phyloP scores from a whole-genome alignment of 2,113 vertebrate genomes.

The Rhabdomys dilectus region DNA sequence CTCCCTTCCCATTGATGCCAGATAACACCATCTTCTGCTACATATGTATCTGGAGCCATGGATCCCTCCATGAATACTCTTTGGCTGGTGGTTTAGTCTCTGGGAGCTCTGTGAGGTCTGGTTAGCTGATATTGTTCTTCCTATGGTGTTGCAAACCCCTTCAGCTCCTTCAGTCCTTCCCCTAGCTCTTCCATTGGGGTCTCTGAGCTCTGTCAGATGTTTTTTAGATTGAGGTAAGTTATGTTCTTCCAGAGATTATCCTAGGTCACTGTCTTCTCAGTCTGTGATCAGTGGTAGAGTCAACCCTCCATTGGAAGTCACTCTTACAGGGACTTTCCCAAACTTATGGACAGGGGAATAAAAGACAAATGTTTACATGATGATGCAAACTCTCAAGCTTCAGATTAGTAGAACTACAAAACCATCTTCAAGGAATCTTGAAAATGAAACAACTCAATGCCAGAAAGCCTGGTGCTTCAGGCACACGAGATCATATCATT shows the following conservation, averaged over 20 bases:
- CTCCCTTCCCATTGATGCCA: too few species aligned
- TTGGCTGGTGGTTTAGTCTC: too few species aligned
- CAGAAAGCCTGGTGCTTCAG: neutral
- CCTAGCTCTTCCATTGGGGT: too few species aligned
- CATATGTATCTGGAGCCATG: too few species aligned
- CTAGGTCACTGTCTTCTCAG: neutral
- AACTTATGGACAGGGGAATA: neutral
- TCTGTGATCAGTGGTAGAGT: neutral
- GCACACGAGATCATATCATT: neutral
- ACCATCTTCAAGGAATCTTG: neutral
- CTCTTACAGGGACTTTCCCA: neutral
- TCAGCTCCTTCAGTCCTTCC: too few species aligned
- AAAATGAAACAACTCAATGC: neutral
- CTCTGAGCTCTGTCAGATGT: too few species aligned
- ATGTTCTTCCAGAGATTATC: neutral
- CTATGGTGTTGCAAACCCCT: too few species aligned
- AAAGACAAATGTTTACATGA: neutral
- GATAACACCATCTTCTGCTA: too few species aligned
- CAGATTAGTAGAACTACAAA: neutral
- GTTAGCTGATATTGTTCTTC: too few species aligned
- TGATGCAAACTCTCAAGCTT: neutral
- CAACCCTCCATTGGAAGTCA: neutral
- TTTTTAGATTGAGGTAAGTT: neutral
- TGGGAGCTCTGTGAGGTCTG: too few species aligned
- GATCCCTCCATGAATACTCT: too few species aligned